Evolutionary conservation across 2,113 vertebrate species (phyloP).

Genomic region (Nycticebus coucang): DNA sequence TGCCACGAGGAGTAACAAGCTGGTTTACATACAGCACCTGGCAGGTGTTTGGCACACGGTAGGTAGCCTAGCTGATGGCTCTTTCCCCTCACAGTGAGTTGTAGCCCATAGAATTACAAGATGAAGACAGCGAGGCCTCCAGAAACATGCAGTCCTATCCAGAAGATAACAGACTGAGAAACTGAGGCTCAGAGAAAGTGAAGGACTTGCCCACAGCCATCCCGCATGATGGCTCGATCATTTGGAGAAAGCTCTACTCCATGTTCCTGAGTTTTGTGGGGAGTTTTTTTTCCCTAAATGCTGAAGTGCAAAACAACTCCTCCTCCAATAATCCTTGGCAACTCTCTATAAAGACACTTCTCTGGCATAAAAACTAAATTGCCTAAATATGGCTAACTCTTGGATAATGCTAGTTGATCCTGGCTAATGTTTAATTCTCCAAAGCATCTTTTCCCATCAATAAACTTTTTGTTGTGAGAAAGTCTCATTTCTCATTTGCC

Average conservation of each 20-base stretch:
- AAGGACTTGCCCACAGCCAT: not conserved
- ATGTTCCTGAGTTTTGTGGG: not conserved
- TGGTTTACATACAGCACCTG: not conserved
- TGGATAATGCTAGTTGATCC: conserved; percentile 69
- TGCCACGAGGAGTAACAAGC: not conserved
- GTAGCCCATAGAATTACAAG: not conserved
- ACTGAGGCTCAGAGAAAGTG: not conserved
- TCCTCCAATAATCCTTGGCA: not conserved
- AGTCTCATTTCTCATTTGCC: conserved; percentile 73
- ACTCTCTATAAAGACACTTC: conserved; percentile 45
- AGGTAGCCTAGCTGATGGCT: not conserved
- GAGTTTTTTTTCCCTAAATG: not conserved
- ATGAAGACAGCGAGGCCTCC: not conserved
- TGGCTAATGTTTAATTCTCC: conserved; percentile 70
- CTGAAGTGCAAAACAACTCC: not conserved
- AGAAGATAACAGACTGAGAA: not conserved
- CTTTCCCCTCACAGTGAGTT: not conserved
- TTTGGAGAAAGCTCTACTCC: not conserved
- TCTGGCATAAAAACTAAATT: conserved; percentile 49
- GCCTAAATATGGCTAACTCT: conserved; percentile 71
- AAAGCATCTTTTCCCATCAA: conserved; percentile 69
- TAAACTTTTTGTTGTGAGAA: conserved; percentile 68
- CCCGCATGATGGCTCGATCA: not conserved
- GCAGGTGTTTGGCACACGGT: not conserved
- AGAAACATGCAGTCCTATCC: not conserved